Evolutionary conservation across 2,797 vertebrate genomes (phyloP), one percentile per base, ranked within the genome.

Genomic region (Acanthiza pusilla): DNA sequence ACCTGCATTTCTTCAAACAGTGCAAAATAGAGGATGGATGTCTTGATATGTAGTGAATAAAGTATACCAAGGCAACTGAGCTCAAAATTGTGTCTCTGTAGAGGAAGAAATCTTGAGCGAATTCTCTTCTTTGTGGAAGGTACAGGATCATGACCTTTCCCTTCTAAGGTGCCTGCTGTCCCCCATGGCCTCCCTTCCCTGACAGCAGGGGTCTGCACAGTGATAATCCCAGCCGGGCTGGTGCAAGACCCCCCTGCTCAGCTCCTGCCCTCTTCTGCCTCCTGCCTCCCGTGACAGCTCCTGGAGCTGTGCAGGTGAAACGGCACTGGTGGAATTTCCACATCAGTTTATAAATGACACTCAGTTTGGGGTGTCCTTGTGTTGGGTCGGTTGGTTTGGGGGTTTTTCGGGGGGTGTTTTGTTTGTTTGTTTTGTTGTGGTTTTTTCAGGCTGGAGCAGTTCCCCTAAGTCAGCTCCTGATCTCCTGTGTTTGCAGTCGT

Each of bases 401-500:
- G 2, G 3, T 0, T 22, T 48, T 50, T 21, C 34, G 6, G 20
- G 4, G 15, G 50, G 9, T 4, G 1, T 48, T 82, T 32, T n/a
- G 32, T 53, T 61, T 48, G 47, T 20, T 51, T 32, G 11, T 19
- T 58, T 76, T 29, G 36, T 30, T 30, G 26, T 25, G 8, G 3
- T 16, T 38, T 40, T 67, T 18, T 22, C 20, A 55, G 54, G 12
- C 3, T 22, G 58, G 54, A 86, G 62, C 62, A 34, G 55, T 53
- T 60, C 7, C 45, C 61, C 60, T 26, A 15, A 48, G 75, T 42
- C 48, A 65, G 66, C 23, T 62, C 47, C 47, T 89, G 42, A 26
- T 43, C 47, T 54, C 45, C 17, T 43, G 20, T 11, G 10, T 36
- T 65, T 83, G 66, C 47, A 58, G 47, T 50, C 43, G 73, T 61